These are phyloP conservation scores for Apodemus agrarius DNA, from an alignment of 2,797 vertebrate species.

Conservation along the genomic window DNA sequence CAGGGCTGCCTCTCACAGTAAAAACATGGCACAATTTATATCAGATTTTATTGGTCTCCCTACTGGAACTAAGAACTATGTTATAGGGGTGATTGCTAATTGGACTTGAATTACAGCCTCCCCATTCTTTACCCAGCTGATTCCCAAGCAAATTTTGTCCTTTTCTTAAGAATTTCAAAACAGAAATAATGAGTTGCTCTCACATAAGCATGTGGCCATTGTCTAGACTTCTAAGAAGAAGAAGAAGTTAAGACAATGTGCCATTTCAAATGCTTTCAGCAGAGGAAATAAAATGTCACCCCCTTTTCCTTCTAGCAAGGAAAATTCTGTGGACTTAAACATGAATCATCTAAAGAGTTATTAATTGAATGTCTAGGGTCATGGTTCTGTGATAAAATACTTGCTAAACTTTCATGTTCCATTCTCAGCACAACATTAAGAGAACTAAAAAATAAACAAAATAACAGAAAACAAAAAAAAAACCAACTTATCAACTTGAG, in stretches of 20 bases:
- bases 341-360: slow-evolving; percentile 6
- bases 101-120: not conserved
- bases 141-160: not conserved
- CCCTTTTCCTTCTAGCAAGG: slow-evolving; percentile 44
- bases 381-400: not conserved
- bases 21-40: not conserved
- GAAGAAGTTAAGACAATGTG: slow-evolving; percentile 48
- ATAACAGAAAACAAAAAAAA: not conserved
- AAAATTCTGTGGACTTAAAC: slow-evolving; percentile 28
- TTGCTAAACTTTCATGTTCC: not conserved
- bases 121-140: not conserved
- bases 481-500: not conserved
- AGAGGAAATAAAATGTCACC: slow-evolving; percentile 59
- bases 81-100: not conserved
- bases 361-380: not conserved
- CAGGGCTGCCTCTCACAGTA: not conserved
- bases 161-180: slow-evolving; percentile 11
- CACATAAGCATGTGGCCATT: slow-evolving; percentile 15
- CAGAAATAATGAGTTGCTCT: not conserved
- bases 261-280: slow-evolving; percentile 56
- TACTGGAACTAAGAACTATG: slow-evolving; percentile 16
- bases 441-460: not conserved
- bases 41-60: slow-evolving; percentile 55
- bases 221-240: slow-evolving; percentile 41
- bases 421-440: not conserved